Base-by-base conservation (phyloP, 2,888 invertebrate species). In the Aricia artaxerxes region DNA sequence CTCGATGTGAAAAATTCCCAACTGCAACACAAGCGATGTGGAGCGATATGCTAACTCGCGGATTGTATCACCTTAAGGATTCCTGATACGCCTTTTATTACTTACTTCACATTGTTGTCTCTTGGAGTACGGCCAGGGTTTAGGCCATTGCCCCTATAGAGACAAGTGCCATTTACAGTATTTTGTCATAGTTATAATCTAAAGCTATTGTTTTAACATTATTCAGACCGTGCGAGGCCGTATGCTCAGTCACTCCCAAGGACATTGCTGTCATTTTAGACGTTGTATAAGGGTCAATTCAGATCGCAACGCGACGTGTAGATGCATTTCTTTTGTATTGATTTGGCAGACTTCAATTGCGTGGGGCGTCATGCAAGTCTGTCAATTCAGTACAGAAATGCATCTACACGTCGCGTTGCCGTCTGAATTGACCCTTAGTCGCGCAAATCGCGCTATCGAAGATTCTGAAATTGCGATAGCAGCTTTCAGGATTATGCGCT, bases 1-100 rank as follows among this genome's bases (percentile, higher is more conserved):
- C 0, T 5, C 31, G 57, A 76, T 76, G 57, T 57, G 57, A 57
- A 76, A 76, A 57, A 76, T 31, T 76, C 57, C 35, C 76, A 76
- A 76, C 3, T 57, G 73, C 53, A 76, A 73, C 35, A 49, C 11
- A 24, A n/a, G 16, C 53, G 1, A 76, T 57, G 76, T 76, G 76
- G 57, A 57, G 35, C 76, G 76, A 76, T 40, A n/a, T 72, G 24
- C 31, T 35, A 24, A 72, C 38, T 31, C 4, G 61, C 4, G 61
- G 24, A 61, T 61, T 61, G 61, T 24, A 61, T 61, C n/a, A 61
- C 24, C 24, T 61, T 57, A 49, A 57, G 57, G 57, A 57, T 57
- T 61, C 61, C 61, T 9, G 24, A 61, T 61, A 61, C 16, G 61
- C 61, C 24, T 24, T 61, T 61, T 24, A 57, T 57, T 57, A 57